Evolutionary conservation across 1,140 invertebrate species (phyloP), one percentile per base, ranked within the genome.

Genomic region (Zaprionus lachaisei): DNA sequence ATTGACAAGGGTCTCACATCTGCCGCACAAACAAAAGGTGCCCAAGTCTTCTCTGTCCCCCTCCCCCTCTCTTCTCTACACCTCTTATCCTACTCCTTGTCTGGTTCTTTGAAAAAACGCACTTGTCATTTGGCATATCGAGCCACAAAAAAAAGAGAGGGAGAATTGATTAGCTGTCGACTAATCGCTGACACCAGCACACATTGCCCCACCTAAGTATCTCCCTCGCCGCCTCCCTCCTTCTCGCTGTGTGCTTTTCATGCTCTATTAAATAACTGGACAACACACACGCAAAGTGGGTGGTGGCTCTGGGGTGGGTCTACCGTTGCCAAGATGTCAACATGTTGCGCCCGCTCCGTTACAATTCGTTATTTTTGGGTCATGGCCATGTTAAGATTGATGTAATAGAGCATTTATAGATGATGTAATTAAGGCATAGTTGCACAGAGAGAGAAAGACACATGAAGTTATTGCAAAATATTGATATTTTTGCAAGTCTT

Each of bases 1-100:
- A 70, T 80, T 86, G 83, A 86, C 83, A 87, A 87, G 83, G 83
- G 83, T 86, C 69, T 34, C n/a, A 77, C 83, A 86, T 87, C 83
- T 86, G 83, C 81, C 28, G 38, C 54, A 34, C 22, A 15, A 65
- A 38, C 49, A 69, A 73, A 73, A 68, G 64, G 31, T 74, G 65
- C 15, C 28, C 63, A 24, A 26, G 31, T 34, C 31, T 34, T 11
- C n/a, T 38, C 9, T 12, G 22, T 15, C 57, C 44, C 38, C 6
- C 26, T 9, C n/a, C 17, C 17, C 20, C 24, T 14, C 26, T 37
- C 15, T 37, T 38, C 24, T 22, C 20, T 51, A 0, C 20, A 3
- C 17, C n/a, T 17, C 51, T 20, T 17, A 3, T 26, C 14, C 37
- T 20, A 37, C 22, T 55, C 44, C 37, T 34, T 55, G 17, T 17